Evolutionary conservation across 1,140 invertebrate genomes (phyloP), one percentile per base, ranked within the genome.

Genomic region (Apocrypta bakeri): DNA sequence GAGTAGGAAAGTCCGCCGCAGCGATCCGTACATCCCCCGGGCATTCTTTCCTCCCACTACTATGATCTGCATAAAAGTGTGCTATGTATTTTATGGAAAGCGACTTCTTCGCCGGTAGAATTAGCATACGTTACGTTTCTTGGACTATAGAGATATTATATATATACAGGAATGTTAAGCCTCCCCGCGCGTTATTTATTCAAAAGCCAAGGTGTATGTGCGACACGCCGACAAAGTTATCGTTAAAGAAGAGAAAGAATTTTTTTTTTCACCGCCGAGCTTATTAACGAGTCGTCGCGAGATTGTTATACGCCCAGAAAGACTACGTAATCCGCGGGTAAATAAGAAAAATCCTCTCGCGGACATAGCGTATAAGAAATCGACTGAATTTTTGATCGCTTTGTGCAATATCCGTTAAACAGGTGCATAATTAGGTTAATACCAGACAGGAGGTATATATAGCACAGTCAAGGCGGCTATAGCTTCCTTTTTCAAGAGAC

Each of bases 381-480:
- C 29, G 31, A 25, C 29, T 69, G 63, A 24, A 66, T 69, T 69
- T n/a, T 69, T 69, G 14, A 31, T 69, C 29, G 31, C 9, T 17
- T 9, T 2, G 29, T 0, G 66, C 29, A 69, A 69, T 33, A 69
- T 69, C 27, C 68, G 68, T 69, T 69, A 31, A 72, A 72, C 24
- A 72, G 69, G 11, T n/a, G 33, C 69, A 40, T 72, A 72, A 72
- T 72, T 72, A 24, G 69, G 69, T 72, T 72, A 72, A 72, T 42
- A 37, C 33, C 33, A 4, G n/a, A n/a, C n/a, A n/a, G n/a, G n/a
- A n/a, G n/a, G n/a, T n/a, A n/a, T 9, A 9, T 37, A 37, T 37
- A 37, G 33, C 69, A 72, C 37, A n/a, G 64, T n/a, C 2, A 3
- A 27, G 12, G 21, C 11, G 27, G 63, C 25, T 61, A 33, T 29